These are phyloP conservation scores for Saimiri boliviensis DNA, from an alignment of 2,113 vertebrate species.

Conservation along the genomic window DNA sequence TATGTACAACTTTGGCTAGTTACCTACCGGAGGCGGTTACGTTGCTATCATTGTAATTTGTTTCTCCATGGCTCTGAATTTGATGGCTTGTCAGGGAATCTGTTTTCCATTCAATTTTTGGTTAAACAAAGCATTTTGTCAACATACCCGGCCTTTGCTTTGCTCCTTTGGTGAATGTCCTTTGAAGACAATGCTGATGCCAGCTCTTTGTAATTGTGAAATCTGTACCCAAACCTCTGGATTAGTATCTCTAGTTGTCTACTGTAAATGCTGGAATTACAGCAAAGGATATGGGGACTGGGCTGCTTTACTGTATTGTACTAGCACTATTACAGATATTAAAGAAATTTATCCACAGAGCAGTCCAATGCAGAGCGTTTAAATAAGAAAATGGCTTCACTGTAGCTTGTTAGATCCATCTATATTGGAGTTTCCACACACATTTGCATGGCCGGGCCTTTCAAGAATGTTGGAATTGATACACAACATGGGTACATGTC, in stretches of 20 bases:
- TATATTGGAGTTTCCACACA: background rate
- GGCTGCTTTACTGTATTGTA: slow-evolving; percentile 59
- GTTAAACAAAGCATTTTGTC: slow-evolving; percentile 70
- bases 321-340: slow-evolving; percentile 51
- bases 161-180: slow-evolving; percentile 52
- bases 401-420: background rate
- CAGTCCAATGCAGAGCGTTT: background rate
- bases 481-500: background rate
- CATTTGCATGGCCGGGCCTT: background rate
- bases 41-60: slow-evolving; percentile 69
- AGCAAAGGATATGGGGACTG: slow-evolving; percentile 40
- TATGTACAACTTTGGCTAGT: slow-evolving; percentile 58
- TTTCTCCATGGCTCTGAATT: slow-evolving; percentile 70
- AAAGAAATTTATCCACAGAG: slow-evolving; percentile 19
- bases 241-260: slow-evolving; percentile 56
- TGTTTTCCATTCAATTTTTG: slow-evolving; percentile 68
- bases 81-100: slow-evolving; percentile 66
- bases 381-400: slow-evolving; percentile 31
- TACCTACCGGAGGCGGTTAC: slow-evolving; percentile 47
- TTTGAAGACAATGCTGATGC: slow-evolving; percentile 62
- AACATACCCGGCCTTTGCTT: slow-evolving; percentile 68
- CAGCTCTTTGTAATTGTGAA: slow-evolving; percentile 73
- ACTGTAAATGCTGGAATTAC: slow-evolving; percentile 80
- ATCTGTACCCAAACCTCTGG: slow-evolving; percentile 62
- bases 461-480: background rate